These are phyloP conservation scores for Drosophila azteca DNA, from an alignment of 1,140 invertebrate species.

Conservation along the genomic window DNA sequence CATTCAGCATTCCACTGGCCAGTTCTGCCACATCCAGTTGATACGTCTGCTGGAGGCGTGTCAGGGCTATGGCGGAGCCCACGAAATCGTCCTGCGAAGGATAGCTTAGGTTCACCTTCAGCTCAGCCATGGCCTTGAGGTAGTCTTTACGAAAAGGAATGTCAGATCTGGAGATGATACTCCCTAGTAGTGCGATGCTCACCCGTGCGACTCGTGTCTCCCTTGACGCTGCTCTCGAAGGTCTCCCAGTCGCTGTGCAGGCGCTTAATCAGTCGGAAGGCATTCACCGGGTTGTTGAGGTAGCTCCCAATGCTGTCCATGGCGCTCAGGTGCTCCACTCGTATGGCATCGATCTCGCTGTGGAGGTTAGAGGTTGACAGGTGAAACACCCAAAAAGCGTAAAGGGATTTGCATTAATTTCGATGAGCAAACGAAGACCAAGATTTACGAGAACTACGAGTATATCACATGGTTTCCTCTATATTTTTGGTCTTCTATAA, in stretches of 20 bases:
- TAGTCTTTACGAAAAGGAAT: slow-evolving; percentile 85
- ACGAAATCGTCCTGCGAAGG: slow-evolving; percentile 94
- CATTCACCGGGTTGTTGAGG: slow-evolving; percentile 97
- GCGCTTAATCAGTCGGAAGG: slow-evolving; percentile 96
- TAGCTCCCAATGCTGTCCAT: slow-evolving; percentile 91
- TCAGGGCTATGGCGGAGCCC: slow-evolving; percentile 96
- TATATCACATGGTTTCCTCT: too few relatives aligned
- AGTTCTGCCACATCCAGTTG: slow-evolving; percentile 94
- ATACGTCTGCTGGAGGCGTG: slow-evolving; percentile 98
- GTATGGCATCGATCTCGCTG: slow-evolving; percentile 88
- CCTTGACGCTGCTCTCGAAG: slow-evolving; percentile 83
- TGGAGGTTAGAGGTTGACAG: slow-evolving; percentile 18
- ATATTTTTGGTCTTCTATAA: too few relatives aligned
- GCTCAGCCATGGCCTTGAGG: slow-evolving; percentile 88
- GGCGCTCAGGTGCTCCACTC: slow-evolving; percentile 90
- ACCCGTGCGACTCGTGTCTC: slow-evolving; percentile 54
- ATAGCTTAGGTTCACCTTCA: slow-evolving; percentile 89
- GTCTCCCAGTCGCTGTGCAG: slow-evolving; percentile 94
- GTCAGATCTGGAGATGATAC: background rate
- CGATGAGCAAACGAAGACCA: slow-evolving; percentile 13
- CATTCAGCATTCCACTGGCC: slow-evolving; percentile 94
- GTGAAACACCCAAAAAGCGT: slow-evolving; percentile 22
- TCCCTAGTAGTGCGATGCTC: slow-evolving; percentile 1
- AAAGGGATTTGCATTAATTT: slow-evolving; percentile 37
- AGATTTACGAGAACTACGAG: background rate